Conservation (phyloP, 1,140 invertebrate species). For the Hypsibius dujardini region DNA sequence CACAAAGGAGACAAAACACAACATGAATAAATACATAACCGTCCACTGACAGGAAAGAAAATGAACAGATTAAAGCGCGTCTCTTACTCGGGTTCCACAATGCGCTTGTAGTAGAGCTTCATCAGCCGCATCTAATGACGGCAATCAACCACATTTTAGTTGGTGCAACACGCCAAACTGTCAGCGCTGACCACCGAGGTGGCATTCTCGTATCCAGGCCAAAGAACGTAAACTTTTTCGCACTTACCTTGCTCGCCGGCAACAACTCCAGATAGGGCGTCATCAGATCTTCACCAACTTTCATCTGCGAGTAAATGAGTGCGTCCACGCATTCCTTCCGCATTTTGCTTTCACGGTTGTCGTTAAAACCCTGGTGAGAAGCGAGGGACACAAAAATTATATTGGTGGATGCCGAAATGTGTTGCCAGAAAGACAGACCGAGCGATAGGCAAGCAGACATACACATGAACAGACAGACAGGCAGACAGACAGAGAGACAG, state of each 20-base stretch:
- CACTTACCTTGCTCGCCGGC: slow-evolving; percentile 16
- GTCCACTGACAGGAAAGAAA: no score
- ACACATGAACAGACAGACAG: no score
- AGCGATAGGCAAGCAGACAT: no score
- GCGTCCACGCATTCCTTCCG: slow-evolving; percentile 12
- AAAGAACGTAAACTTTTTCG: background rate
- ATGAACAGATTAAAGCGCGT: no score
- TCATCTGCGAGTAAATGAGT: background rate
- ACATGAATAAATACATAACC: no score
- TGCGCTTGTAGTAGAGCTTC: background rate
- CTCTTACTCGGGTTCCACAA: background rate
- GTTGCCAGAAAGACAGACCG: no score
- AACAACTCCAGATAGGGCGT: background rate
- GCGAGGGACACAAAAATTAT: no score
- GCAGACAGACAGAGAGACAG: no score
- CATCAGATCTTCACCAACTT: slow-evolving; percentile 12
- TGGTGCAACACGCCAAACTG: no score
- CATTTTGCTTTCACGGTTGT: background rate
- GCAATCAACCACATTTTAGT: background rate
- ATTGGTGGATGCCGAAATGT: no score
- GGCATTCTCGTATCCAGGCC: background rate
- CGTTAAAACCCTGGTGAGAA: background rate
- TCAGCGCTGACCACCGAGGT: no score
- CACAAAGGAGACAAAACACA: no score
- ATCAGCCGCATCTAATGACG: slow-evolving; percentile 7